Base-by-base conservation (phyloP, 2,888 invertebrate genomes). In the Uloborus plumipes region DNA sequence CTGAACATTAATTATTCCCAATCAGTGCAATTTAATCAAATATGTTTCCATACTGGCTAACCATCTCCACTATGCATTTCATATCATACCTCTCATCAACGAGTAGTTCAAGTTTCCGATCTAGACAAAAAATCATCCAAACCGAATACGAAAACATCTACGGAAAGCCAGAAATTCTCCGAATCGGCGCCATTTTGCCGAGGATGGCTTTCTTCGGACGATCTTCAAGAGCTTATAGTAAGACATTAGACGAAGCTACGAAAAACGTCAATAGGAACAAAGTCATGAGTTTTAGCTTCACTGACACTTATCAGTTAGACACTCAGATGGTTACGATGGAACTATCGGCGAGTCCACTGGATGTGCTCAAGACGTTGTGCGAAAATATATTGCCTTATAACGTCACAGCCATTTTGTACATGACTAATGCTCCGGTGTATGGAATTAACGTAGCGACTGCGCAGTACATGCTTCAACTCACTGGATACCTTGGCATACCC, bases 401-500 rank as follows among this genome's bases (percentile, higher is more conserved):
- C 61, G 86, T 87, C 16, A 86, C 87, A 13, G 87, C 88, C 88
- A 96, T 97, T 88, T 92, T 97, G 87, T 97, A 96, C 90, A 93
- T 97, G 91, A 97, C 96, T 94, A 97, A 97, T 91, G 94, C 96
- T 90, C 96, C 96, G 94, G 72, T 85, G 90, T 97, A 96, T 88
- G 96, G 96, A 67, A 92, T 95, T 85, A 95, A 95, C 90, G 96
- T 96, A 84, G 96, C 96, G 86, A 95, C 96, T 86, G 95, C 96
- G 80, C 96, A 97, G 90, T 97, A 97, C 90, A 95, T 97, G 90
- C 92, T 97, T 86, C 96, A 97, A 91, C 91, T 97, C 88, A 95
- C 96, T 86, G 96, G 96, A 81, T 97, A 97, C 90, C 92, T 97
- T 87, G 97, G 97, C 86, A 96, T 98, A 88, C 98, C 98, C 87